Conservation (phyloP, 2,888 invertebrate species). For the Eupelmus urozonus region DNA sequence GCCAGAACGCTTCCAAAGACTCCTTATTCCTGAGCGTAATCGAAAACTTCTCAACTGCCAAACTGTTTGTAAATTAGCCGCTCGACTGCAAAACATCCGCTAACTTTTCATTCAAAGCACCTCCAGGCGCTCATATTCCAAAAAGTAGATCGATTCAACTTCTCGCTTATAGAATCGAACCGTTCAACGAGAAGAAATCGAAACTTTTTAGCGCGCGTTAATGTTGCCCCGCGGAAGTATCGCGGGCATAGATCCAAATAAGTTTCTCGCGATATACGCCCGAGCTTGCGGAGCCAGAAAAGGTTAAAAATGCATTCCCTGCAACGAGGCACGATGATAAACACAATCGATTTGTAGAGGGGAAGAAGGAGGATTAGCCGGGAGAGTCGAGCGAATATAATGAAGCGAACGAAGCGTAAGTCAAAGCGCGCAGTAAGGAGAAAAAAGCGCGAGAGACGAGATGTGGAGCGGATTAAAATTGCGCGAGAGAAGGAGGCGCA, state of each 20-base stretch:
- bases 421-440: too few species aligned
- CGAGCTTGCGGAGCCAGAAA: neutral
- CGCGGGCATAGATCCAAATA: constrained; percentile 13
- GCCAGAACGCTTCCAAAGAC: too few species aligned
- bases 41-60: neutral
- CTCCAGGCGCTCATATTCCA: neutral
- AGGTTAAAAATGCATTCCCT: constrained; percentile 6
- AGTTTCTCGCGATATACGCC: neutral
- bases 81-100: neutral
- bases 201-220: too few species aligned
- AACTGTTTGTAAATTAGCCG: neutral
- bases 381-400: constrained; percentile 45
- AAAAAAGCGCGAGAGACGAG: neutral
- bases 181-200: neutral
- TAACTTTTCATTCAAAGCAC: neutral
- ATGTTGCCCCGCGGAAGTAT: neutral
- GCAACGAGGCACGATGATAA: constrained; percentile 6
- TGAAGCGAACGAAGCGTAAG: constrained; percentile 34
- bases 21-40: neutral
- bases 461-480: constrained; percentile 48
- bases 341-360: constrained; percentile 41
- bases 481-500: constrained; percentile 14
- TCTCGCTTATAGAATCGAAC: neutral
- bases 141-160: neutral
- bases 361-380: neutral